Percentiles rank a stretch among this genome's conserved stretches.
Evolutionary conservation across 2,113 vertebrate genomes (phyloP).

Genomic region (Engystomops pustulosus): DNA sequence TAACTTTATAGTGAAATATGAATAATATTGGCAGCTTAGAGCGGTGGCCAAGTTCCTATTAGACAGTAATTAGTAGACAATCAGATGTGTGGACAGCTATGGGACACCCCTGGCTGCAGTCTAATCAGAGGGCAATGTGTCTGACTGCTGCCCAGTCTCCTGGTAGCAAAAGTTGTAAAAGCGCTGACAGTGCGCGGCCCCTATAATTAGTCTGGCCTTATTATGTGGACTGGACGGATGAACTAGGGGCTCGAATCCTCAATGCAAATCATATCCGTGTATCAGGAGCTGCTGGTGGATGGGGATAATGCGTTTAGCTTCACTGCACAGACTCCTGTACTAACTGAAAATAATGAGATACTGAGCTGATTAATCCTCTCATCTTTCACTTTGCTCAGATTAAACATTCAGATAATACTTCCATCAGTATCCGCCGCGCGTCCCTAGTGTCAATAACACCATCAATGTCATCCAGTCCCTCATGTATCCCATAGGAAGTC

Average conservation of each 20-base stretch:
- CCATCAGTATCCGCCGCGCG: background rate
- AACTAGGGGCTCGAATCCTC: background rate
- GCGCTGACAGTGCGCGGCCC: background rate
- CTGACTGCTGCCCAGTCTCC: background rate
- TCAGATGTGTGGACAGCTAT: no score
- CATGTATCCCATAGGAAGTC: background rate
- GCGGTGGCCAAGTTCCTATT: no score
- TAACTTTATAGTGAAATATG: no score
- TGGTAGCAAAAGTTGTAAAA: background rate
- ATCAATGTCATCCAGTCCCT: conserved; percentile 23
- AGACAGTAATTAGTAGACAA: no score
- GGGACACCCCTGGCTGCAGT: no score
- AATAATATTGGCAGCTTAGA: no score
- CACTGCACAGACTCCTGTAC: conserved; percentile 27
- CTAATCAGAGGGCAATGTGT: no score
- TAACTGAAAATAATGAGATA: conserved; percentile 47
- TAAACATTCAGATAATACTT: conserved; percentile 42
- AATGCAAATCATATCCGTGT: background rate
- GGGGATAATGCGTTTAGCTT: conserved; percentile 41
- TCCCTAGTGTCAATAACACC: conserved; percentile 28
- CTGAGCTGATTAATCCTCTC: conserved; percentile 41
- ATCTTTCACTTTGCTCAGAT: conserved; percentile 28
- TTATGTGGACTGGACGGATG: background rate
- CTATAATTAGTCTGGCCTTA: background rate
- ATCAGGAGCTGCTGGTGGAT: background rate